Base-by-base conservation (phyloP, 2,888 invertebrate species). In the Caenorhabditis japonica region DNA sequence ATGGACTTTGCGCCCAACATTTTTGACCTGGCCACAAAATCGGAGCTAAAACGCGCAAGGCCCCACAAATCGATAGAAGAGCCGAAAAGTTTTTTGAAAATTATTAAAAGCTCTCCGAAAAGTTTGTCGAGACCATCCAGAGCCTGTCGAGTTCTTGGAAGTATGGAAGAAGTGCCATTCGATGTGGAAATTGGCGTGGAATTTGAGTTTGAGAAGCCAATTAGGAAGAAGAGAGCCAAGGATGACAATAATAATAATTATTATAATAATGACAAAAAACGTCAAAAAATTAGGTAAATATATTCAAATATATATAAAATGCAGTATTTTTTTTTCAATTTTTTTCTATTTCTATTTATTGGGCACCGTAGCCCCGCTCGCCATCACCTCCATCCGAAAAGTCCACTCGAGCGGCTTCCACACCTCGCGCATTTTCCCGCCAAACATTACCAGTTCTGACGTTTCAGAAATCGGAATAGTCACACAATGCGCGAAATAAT, bases 131-230 rank as follows among this genome's bases (percentile, higher is more conserved):
- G 59, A 21, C 59, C 59, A 17, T 23, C 46, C 8, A 8, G 59
- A n/a, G 59, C 59, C 4, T 59, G 59, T 17, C 59, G 59, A 21
- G 59, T 39, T 10, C 59, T 59, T 13, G 59, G 59, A 38, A 59
- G 59, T 23, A 47, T 59, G 59, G 59, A 59, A 30, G 59, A 59
- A 21, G 59, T 59, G 0, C 59, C 59, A 4, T 59, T 47, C 21
- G 34, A 46, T 15, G 10, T 59, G 17, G 59, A 59, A 27, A 59
- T 59, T 5, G 30, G 21, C 17, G 23, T 43, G 23, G 43, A 43
- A 4, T 38, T 38, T 38, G n/a, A n/a, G 30, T 30, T 30, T 30
- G 30, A 30, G 30, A 30, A 30, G 10, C 30, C 30, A 10, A 7
- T 30, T 30, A n/a, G n/a, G n/a, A n/a, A n/a, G n/a, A n/a, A n/a